Evolutionary conservation across 1,140 invertebrate genomes (phyloP).

Genomic region (Brachionus paranguensis): DNA sequence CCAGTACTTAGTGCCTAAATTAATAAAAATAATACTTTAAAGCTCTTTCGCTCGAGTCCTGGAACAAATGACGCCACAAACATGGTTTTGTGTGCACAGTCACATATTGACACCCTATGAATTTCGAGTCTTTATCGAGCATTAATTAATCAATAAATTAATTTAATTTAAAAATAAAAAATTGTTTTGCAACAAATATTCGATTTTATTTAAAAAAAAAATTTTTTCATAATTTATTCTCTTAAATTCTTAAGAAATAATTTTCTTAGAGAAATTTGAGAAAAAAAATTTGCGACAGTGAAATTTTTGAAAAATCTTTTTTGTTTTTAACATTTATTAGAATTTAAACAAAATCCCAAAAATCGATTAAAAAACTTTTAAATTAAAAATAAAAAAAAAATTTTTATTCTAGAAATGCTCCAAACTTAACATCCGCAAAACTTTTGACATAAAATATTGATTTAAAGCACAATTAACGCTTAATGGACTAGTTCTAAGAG

Average conservation of each 20-base stretch:
- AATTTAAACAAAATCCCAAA: too few relatives aligned
- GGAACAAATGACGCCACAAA: neutral
- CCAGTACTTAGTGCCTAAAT: neutral
- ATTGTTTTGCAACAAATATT: neutral
- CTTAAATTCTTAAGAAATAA: neutral
- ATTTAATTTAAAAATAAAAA: neutral
- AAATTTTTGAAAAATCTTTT: neutral
- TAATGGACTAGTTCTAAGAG: neutral
- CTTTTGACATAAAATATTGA: neutral
- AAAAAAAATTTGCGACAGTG: neutral
- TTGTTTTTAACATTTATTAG: too few relatives aligned
- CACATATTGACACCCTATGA: neutral
- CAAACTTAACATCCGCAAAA: too few relatives aligned
- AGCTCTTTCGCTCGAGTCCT: neutral
- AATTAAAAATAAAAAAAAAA: too few relatives aligned
- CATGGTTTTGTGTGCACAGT: neutral
- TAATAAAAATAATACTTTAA: neutral
- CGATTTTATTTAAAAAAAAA: neutral
- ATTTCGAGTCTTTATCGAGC: neutral
- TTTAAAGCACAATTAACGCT: neutral
- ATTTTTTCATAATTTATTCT: neutral
- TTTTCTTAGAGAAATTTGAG: neutral
- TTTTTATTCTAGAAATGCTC: too few relatives aligned
- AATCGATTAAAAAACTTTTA: too few relatives aligned
- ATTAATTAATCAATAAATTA: neutral